Evolutionary conservation across 2,888 invertebrate species (phyloP), one percentile per base, ranked within the genome.

Genomic region (Zygogramma bicolorata): DNA sequence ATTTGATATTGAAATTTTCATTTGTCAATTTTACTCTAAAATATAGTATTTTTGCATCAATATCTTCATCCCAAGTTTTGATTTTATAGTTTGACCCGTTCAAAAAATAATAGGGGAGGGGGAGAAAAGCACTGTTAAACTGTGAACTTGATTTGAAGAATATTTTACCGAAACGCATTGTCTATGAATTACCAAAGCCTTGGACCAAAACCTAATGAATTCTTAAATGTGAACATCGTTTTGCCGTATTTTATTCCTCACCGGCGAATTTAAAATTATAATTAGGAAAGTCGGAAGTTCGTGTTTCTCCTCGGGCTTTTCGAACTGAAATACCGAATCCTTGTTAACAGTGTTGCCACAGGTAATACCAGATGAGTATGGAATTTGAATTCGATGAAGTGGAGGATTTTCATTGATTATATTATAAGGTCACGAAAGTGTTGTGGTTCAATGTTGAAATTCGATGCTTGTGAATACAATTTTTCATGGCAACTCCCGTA

Each of bases 181-280:
- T 31, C 27, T 27, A 1, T 63, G 46, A n/a, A 31, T 59, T 49
- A 31, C 40, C 15, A 34, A n/a, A n/a, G n/a, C n/a, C n/a, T n/a
- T 8, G n/a, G 27, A 38, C 31, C 25, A 46, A 59, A 38, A 38
- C 29, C 34, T 34, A 13, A 40, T 31, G 27, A 31, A 62, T 58
- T 72, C 65, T 65, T 60, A 72, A 68, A 38, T 8, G 29, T 63
- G 49, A 63, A 58, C 34, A 59, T 65, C 18, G 29, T 68, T 63
- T 72, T 68, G 59, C 18, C 59, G 31, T 18, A 66, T 15, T 68
- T 68, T 62, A 68, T 62, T 62, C 57, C 62, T 40, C 60, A 49
- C 63, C 65, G 74, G 76, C 71, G 81, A 84, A 85, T 85, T 85
- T 85, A 81, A 85, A 85, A 85, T 84, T 85, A 82, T 85, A 85